phyloP scores from a whole-genome alignment of 2,797 vertebrate genomes.

The Danionella dracula region DNA sequence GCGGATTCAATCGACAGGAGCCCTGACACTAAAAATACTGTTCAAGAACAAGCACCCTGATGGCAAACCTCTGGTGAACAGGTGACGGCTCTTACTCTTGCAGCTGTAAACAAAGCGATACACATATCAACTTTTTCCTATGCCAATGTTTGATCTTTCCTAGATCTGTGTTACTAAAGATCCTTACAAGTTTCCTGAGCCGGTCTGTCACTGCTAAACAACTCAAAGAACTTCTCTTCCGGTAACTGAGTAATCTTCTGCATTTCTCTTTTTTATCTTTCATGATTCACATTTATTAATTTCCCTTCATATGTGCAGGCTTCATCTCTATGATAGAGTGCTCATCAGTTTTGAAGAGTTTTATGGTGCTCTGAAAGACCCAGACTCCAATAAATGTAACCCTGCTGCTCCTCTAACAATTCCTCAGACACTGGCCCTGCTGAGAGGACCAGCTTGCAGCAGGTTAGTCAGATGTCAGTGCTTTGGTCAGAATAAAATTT shows the following conservation, averaged over 20 bases:
- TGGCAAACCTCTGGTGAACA: conserved; percentile 47
- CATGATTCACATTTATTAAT: neutral
- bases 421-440: conserved; percentile 39
- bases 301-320: conserved; percentile 9
- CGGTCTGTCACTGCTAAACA: conserved; percentile 39
- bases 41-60: conserved; percentile 50
- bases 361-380: conserved; percentile 36
- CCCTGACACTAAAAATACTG: conserved; percentile 44
- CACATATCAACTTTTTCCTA: neutral
- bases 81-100: conserved; percentile 22
- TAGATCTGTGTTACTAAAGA: conserved; percentile 44
- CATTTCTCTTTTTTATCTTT: neutral
- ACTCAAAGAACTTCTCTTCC: conserved; percentile 35
- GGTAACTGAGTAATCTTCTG: neutral
- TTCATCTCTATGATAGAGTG: conserved; percentile 45
- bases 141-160: neutral
- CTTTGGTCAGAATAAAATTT: no score
- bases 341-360: conserved; percentile 48
- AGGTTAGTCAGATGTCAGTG: conserved; percentile 24
- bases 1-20: conserved; percentile 40
- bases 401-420: conserved; percentile 14
- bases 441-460: conserved; percentile 41
- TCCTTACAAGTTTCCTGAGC: conserved; percentile 50
- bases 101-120: neutral
- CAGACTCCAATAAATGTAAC: conserved; percentile 15